A percentile compares a stretch with the other conserved stretches of the same genome.
These are phyloP conservation scores for Anabacerthia variegaticeps DNA, from an alignment of 2,797 vertebrate genomes.

Conservation along the genomic window DNA sequence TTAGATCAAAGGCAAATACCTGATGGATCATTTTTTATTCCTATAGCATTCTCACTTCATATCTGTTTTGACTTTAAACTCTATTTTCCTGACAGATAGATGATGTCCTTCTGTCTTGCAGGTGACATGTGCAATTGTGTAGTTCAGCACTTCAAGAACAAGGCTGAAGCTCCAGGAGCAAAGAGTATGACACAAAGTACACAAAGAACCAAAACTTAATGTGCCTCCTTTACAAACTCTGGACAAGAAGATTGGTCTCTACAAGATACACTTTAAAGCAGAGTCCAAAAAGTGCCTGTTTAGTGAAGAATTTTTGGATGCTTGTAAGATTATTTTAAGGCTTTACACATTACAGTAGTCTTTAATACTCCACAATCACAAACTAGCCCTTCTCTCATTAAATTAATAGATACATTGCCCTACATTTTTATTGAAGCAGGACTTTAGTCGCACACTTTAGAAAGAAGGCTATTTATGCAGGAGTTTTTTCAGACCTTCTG, in stretches of 20 bases:
- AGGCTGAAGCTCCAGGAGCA: neutral
- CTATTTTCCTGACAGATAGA: neutral
- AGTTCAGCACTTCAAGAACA: neutral
- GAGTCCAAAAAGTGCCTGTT: neutral
- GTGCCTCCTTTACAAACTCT: neutral
- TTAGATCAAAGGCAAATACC: neutral
- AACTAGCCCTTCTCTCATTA: neutral
- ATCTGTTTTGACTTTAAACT: neutral
- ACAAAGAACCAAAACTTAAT: neutral
- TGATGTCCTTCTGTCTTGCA: neutral
- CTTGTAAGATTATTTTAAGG: neutral
- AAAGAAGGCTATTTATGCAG: neutral
- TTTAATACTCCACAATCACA: neutral
- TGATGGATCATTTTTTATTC: neutral
- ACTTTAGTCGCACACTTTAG: neutral
- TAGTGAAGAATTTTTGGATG: neutral
- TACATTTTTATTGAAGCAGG: neutral
- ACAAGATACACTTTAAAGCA: accelerated
- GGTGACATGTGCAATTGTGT: neutral
- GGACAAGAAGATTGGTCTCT: neutral
- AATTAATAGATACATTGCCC: neutral
- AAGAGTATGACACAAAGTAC: neutral
- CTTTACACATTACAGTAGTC: neutral
- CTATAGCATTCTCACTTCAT: neutral
- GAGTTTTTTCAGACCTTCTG: neutral